Percentiles rank a stretch among this genome's conserved stretches.
Conservation (phyloP, 2,888 invertebrate species). For the Thera britannica region DNA sequence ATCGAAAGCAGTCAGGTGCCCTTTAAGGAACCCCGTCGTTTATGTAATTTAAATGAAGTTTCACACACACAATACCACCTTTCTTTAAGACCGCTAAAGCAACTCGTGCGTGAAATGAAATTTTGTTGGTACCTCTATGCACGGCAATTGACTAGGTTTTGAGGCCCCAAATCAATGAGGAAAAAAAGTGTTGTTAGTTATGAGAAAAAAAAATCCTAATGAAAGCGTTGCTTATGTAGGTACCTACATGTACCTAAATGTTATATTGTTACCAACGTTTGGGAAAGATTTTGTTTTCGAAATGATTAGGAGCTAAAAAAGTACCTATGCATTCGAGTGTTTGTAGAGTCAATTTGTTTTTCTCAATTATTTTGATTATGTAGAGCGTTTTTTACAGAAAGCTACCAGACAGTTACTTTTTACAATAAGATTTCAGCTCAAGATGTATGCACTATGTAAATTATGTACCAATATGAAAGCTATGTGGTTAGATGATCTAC, state of each 20-base stretch:
- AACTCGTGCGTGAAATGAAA: conserved; percentile 46
- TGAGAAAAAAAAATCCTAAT: too few relatives aligned
- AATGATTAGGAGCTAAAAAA: too few relatives aligned
- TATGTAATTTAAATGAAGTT: conserved; percentile 47
- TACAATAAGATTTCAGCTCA: conserved; percentile 31
- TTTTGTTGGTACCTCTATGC: conserved; percentile 17
- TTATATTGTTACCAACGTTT: too few relatives aligned
- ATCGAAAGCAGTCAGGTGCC: conserved; percentile 43
- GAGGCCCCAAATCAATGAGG: neutral
- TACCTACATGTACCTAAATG: too few relatives aligned
- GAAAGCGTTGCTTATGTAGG: too few relatives aligned
- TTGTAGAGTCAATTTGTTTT: neutral
- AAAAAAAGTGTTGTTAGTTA: neutral
- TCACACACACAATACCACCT: conserved; percentile 23
- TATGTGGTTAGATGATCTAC: conserved; percentile 38
- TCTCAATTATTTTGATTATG: too few relatives aligned
- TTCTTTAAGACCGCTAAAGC: conserved; percentile 40
- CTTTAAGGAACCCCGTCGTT: conserved; percentile 44
- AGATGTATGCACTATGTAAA: conserved; percentile 19
- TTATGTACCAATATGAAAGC: conserved; percentile 49
- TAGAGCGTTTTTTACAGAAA: too few relatives aligned
- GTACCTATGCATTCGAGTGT: too few relatives aligned
- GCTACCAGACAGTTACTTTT: conserved; percentile 19
- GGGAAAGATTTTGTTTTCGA: too few relatives aligned
- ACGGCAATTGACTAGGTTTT: neutral